Evolutionary conservation across 2,888 invertebrate species (phyloP), one percentile per base, ranked within the genome.

Genomic region (Atherix ibis): DNA sequence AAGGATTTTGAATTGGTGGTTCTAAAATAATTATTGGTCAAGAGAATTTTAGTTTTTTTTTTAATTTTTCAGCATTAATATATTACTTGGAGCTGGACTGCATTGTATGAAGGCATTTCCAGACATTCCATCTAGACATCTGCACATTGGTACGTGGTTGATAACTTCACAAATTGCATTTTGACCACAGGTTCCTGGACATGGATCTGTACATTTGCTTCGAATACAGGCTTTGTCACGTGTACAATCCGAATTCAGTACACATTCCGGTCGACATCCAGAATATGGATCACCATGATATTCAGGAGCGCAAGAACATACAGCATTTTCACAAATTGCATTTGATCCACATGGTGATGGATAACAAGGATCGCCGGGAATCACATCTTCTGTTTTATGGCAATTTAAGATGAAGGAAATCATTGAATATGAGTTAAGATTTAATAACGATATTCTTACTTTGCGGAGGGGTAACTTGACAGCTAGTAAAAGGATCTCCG

Each of bases 111-210:
- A 80, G 71, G 82, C 77, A 56, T 81, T 76, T 46, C 83, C 84
- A 19, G 69, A 63, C 52, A 69, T 76, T 48, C 70, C 73, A 18
- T 62, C 54, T n/a, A 75, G 72, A 53, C 84, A 85, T 27, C 69
- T 70, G 48, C 85, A 85, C 47, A 73, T 72, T 6, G 84, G 78
- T 52, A 78, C 71, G 49, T 85, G 84, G 49, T 76, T 78, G 24
- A 76, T 66, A 3, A 78, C 78, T 46, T 73, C 65, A 53, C 85
- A 85, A 36, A 72, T 52, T 2, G 84, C 81, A 49, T 73, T 72
- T 40, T 64, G 61, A 12, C 81, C 84, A 53, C 85, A 85, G n/a
- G 75, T 75, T 42, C 75, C 76, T 9, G 69, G 65, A 48, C 83
- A 84, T 25, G 79, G 77, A 58, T 80, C 69, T n/a, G 66, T 53